These are phyloP conservation scores for Axea sp. DNA, from an alignment of 2,888 invertebrate species.

Conservation along the genomic window DNA sequence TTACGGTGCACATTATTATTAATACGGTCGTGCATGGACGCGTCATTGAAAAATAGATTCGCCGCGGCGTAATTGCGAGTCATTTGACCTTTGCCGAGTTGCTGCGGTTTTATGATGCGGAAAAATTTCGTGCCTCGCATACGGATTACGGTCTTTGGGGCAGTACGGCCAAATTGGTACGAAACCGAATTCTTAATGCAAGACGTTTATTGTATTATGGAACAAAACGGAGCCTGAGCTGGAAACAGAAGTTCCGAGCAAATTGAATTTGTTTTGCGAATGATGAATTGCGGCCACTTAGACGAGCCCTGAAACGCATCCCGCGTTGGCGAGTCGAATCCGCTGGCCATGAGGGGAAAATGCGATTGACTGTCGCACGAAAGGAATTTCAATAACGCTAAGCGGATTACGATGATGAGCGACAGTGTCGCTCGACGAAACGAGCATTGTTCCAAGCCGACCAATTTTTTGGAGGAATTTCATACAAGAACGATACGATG, in stretches of 20 bases:
- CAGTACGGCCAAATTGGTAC: conserved; percentile 27
- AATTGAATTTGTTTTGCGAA: conserved; percentile 21
- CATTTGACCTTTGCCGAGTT: conserved; percentile 29
- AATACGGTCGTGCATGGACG: conserved; percentile 32
- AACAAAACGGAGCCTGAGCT: neutral
- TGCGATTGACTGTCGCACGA: too few relatives aligned
- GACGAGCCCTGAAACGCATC: too few relatives aligned
- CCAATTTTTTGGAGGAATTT: too few relatives aligned
- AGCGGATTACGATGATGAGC: too few relatives aligned
- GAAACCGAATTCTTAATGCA: conserved; percentile 17
- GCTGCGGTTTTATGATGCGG: conserved; percentile 36
- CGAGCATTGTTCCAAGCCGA: too few relatives aligned
- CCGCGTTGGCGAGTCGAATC: too few relatives aligned
- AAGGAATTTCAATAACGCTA: too few relatives aligned
- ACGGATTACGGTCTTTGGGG: conserved; percentile 35
- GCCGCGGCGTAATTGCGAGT: conserved; percentile 26
- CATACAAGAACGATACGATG: too few relatives aligned
- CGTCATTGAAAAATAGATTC: conserved; percentile 47
- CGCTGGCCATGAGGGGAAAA: too few relatives aligned
- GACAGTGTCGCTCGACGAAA: too few relatives aligned
- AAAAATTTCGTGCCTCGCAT: conserved; percentile 39
- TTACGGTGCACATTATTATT: conserved; percentile 33
- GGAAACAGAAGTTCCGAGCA: neutral
- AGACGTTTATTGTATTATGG: conserved; percentile 30
- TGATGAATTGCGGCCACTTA: too few relatives aligned